Base-by-base conservation (phyloP, 2,888 invertebrate species). In the Flabesymbios commensalis region DNA sequence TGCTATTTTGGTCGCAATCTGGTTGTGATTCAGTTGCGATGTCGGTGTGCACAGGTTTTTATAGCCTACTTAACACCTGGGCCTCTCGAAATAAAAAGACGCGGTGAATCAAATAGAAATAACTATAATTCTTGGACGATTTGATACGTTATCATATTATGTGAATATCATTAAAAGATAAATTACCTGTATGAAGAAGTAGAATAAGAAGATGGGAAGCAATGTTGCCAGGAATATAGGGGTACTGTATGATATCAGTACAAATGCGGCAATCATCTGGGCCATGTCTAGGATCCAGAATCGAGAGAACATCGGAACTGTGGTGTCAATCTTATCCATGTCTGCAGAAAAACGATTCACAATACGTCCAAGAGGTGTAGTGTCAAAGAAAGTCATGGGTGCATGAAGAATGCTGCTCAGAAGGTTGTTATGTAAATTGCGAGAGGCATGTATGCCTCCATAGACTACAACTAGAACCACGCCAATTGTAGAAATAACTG, bases 331-430 rank as follows among this genome's bases (percentile, higher is more conserved):
- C 1, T 69, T 65, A 59, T 79, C 79, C 4, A 79, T 59, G 51
- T 74, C 77, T 53, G 74, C 73, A 51, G 75, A 74, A 65, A 77
- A 78, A 7, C 69, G 70, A 56, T 78, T 78, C 42, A 78, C 61
- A 42, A 77, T 74, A 24, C 78, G 73, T 4, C 77, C 77, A 26
- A 69, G 63, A 7, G 79, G 71, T n/a, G 69, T 78, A 52, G 69
- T 77, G 63, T 74, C 78, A 67, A 75, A 80, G 68, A 74, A 78
- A 53, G 59, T 70, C 72, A 74, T 74, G 17, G 81, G 80, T 17
- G 77, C 77, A 5, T 69, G 64, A 39, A 83, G 60, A 22, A 70
- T 45, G 43, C 31, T 39, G 28, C 17, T 3, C n/a, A 69, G 65
- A 41, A 69, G 57, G 14, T 49, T 31, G 24, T n/a, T 2, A 51